Conservation (phyloP, 2,888 invertebrate genomes). For the Dynastes hyllus region DNA sequence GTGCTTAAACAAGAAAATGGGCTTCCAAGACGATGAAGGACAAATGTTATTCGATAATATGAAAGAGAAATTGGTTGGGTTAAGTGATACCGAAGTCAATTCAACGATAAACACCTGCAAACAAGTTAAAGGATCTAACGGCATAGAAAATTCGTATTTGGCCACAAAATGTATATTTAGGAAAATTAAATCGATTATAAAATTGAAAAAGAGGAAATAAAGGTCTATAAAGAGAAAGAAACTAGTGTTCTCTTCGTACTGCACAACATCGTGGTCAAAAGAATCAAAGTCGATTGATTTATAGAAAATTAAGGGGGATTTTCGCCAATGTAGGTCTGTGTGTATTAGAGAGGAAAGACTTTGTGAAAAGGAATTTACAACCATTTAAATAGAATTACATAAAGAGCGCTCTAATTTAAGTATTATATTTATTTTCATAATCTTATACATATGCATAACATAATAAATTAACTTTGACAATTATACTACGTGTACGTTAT, state of each 20-base stretch:
- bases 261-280: background rate
- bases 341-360: background rate
- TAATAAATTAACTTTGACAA: no score
- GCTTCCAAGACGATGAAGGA: conserved; percentile 62
- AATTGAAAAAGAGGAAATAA: conserved; percentile 47
- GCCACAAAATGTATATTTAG: conserved; percentile 54
- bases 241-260: background rate
- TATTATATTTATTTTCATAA: conserved; percentile 1
- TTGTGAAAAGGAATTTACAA: no score
- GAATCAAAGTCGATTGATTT: background rate
- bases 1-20: conserved; percentile 65
- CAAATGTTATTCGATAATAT: conserved; percentile 62
- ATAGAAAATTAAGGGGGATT: background rate
- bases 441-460: background rate
- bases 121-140: conserved; percentile 50
- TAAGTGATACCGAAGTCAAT: conserved; percentile 51
- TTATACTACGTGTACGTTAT: conserved; percentile 7
- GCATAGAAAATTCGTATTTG: conserved; percentile 53
- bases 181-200: conserved; percentile 49
- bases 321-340: background rate
- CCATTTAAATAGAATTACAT: background rate
- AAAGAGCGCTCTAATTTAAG: background rate
- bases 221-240: background rate
- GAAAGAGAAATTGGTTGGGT: conserved; percentile 58
- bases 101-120: conserved; percentile 51